A percentile compares a stretch with the other conserved stretches of the same genome.
Conservation (phyloP, 1,140 invertebrate species). For the Neodiprion fabricii region DNA sequence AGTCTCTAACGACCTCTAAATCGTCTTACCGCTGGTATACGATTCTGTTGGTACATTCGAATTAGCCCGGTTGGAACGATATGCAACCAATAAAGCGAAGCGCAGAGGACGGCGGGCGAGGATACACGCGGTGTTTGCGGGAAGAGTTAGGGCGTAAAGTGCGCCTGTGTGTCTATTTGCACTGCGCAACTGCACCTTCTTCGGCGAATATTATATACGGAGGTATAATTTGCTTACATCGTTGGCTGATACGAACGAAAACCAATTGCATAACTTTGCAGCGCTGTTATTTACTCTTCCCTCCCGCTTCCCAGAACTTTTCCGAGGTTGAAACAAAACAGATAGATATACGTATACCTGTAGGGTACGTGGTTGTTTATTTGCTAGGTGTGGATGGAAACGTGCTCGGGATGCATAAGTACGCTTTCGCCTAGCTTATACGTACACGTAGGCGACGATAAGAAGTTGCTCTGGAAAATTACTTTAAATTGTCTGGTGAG, state of each 20-base stretch:
- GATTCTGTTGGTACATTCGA: slow-evolving; percentile 2
- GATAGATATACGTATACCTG: background rate
- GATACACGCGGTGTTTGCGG: background rate
- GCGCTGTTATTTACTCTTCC: background rate
- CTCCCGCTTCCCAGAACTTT: background rate
- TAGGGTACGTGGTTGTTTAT: background rate
- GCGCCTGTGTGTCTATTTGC: background rate
- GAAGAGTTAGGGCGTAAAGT: background rate
- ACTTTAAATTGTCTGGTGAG: background rate
- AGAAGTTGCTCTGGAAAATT: background rate
- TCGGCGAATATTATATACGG: background rate
- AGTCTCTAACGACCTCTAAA: slow-evolving; percentile 4
- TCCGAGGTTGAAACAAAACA: slow-evolving; percentile 3
- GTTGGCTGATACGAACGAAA: background rate
- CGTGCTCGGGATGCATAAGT: too few species aligned
- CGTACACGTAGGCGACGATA: background rate
- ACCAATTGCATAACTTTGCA: slow-evolving; percentile 5
- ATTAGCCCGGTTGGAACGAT: background rate
- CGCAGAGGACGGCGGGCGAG: too few species aligned
- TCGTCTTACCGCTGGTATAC: background rate
- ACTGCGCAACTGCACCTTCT: background rate
- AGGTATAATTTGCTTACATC: background rate
- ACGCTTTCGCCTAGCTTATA: too few species aligned
- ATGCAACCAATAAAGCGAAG: too few species aligned
- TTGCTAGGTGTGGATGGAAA: background rate